Base-by-base conservation (phyloP, 2,113 vertebrate genomes). In the Phoxinus phoxinus region DNA sequence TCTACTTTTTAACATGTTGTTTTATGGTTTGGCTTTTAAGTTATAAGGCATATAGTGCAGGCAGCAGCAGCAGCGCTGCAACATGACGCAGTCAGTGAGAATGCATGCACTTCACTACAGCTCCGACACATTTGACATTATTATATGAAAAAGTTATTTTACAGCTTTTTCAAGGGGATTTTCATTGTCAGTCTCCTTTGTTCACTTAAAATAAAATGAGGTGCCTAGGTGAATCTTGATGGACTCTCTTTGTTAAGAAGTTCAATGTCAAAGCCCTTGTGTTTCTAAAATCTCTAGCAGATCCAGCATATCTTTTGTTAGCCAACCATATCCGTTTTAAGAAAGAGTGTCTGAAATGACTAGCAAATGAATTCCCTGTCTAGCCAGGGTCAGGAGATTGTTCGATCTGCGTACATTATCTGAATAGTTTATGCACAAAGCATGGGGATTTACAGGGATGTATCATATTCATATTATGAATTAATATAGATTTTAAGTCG, bases 161-260 rank as follows among this genome's bases (percentile, higher is more conserved):
- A 46, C 12, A 8, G 4, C 12, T 15, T 73, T 25, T 23, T 44
- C 23, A n/a, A 44, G 21, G 21, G 37, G 69, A 72, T 44, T 72
- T 69, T 58, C 27, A 58, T 77, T 77, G 75, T 23, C 19, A 78
- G 32, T 78, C 75, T 56, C 17, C 17, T 77, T 77, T 56, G 74
- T 35, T 32, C 74, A 30, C 46, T 56, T 56, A 21, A 56, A 56
- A 73, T 46, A 73, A 73, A 25, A 25, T 23, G 37, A 46, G 37
- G 48, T 56, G 27, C 35, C 74, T 77, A 35, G 48, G 74, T 77
- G 75, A 77, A 77, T 58, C 75, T 77, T 58, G 48, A 77, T 77
- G 19, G 19, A 32, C 30, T 35, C 2, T 4, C 51, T 58, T 58
- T 32, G 17, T 58, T 77, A 35, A 58, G 23, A 58, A 35, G 75